Percentiles rank a stretch among this genome's conserved stretches.
Evolutionary conservation across 1,140 invertebrate species (phyloP).

Genomic region (Meloidogyne hapla): DNA sequence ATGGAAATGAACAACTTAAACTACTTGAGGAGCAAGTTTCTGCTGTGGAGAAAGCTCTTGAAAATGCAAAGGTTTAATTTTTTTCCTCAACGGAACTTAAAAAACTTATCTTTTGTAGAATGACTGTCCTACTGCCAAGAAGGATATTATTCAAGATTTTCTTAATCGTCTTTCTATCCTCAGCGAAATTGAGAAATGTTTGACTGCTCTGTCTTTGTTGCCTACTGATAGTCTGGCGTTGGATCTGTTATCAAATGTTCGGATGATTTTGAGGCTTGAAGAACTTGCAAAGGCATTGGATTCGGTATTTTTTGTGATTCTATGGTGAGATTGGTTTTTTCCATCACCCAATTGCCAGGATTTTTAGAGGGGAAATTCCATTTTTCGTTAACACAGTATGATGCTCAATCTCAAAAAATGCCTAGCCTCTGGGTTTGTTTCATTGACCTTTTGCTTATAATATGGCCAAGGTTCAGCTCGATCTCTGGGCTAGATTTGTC

Average conservation of each 20-base stretch:
- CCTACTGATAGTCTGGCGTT: conserved; percentile 4
- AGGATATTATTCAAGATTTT: conserved; percentile 16
- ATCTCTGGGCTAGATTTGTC: no score
- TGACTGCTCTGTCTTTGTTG: conserved; percentile 26
- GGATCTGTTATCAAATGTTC: conserved; percentile 12
- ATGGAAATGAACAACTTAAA: conserved; percentile 19
- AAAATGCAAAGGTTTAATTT: conserved; percentile 4
- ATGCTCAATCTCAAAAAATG: no score
- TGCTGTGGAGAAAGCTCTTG: conserved; percentile 12
- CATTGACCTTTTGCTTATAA: no score
- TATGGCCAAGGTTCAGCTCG: no score
- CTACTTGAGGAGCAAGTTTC: conserved; percentile 14
- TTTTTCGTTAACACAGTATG: no score
- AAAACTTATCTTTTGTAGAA: not conserved
- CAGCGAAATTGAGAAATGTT: conserved; percentile 19
- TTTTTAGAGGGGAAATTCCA: no score
- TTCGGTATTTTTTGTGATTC: not conserved
- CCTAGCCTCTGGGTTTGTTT: no score
- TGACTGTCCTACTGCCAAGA: conserved; percentile 7
- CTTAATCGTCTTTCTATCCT: conserved; percentile 12
- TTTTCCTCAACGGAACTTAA: not conserved
- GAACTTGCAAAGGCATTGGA: conserved; percentile 19
- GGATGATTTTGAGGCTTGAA: conserved; percentile 22
- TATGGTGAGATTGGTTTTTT: no score
- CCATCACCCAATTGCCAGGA: no score